These are phyloP conservation scores for Brachylomia viminalis DNA, from an alignment of 2,888 invertebrate genomes.

Conservation along the genomic window DNA sequence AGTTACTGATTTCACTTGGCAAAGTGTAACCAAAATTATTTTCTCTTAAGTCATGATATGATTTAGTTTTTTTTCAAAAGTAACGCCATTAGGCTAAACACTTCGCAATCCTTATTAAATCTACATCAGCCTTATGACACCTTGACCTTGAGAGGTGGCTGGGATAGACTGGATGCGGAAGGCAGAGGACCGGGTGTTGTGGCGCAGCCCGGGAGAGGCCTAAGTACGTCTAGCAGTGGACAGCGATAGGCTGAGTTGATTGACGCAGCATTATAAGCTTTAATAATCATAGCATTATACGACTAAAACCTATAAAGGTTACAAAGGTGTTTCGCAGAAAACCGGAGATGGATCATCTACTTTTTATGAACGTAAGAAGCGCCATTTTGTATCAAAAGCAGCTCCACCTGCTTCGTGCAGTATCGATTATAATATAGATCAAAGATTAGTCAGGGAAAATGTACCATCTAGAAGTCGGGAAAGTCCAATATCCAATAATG, in stretches of 20 bases:
- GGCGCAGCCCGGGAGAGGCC: neutral
- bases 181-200: neutral
- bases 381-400: neutral
- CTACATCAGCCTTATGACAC: neutral
- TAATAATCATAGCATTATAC: neutral
- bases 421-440: conserved; percentile 3
- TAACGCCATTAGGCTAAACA: neutral
- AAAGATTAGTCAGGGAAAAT: conserved; percentile 37
- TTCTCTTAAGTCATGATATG: conserved; percentile 17
- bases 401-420: neutral
- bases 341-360: neutral
- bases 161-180: neutral
- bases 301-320: neutral
- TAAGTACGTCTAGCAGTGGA: too few species aligned
- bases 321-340: neutral
- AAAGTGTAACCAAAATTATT: conserved; percentile 21
- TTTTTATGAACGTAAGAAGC: neutral
- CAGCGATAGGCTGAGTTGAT: neutral
- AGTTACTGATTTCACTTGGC: conserved; percentile 53
- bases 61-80: neutral
- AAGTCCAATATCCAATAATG: conserved; percentile 22
- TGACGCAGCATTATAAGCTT: neutral
- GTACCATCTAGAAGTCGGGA: neutral
- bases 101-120: neutral
- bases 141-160: neutral